phyloP scores from a whole-genome alignment of 2,113 vertebrate species.

The Neofelis nebulosa region DNA sequence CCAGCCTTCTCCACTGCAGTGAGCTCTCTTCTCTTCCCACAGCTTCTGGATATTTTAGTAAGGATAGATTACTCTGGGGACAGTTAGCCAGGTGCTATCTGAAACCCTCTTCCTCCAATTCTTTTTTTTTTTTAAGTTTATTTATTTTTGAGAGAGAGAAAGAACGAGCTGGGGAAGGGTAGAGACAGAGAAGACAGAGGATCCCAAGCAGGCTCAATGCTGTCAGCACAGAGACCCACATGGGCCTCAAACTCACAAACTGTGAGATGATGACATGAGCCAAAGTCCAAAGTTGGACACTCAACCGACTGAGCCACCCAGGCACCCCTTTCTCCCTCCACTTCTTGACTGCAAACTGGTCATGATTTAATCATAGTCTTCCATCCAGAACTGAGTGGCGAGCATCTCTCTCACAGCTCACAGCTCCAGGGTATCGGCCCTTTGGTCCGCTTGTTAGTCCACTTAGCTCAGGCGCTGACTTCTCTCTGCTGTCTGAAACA shows the following conservation, averaged over 20 bases:
- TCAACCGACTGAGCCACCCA: too few species aligned
- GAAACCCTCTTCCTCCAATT: neutral
- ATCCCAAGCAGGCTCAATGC: too few species aligned
- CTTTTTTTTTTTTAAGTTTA: too few species aligned
- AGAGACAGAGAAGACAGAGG: too few species aligned
- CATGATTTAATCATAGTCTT: neutral
- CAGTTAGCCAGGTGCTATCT: neutral
- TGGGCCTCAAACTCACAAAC: too few species aligned
- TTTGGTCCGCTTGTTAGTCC: neutral
- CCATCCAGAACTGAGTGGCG: neutral
- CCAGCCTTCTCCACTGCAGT: fast-evolving
- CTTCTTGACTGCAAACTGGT: neutral
- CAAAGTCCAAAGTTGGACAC: too few species aligned
- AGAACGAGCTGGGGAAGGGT: too few species aligned
- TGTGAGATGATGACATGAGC: too few species aligned
- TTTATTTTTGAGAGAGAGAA: too few species aligned
- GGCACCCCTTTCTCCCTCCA: neutral
- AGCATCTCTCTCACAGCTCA: too few species aligned
- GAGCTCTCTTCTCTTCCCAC: neutral
- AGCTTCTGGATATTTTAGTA: neutral
- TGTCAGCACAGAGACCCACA: too few species aligned
- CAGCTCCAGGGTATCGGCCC: neutral
- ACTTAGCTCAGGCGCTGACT: neutral
- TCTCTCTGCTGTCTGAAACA: neutral
- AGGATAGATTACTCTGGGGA: neutral